These are phyloP conservation scores for Dreissena polymorpha DNA, from an alignment of 1,140 invertebrate genomes.

Conservation along the genomic window DNA sequence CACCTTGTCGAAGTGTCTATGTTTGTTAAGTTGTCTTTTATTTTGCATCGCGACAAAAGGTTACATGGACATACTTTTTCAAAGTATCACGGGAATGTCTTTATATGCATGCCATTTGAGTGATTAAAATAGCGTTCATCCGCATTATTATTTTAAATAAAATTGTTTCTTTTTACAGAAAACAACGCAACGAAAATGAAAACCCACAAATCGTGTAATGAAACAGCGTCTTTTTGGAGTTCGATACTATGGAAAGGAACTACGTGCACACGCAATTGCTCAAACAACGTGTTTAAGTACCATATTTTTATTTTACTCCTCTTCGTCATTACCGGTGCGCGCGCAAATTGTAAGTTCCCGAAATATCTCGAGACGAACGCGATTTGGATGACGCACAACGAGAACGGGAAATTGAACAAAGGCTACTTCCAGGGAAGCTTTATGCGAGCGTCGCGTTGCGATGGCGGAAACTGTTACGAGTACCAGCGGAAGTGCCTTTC, in stretches of 20 bases:
- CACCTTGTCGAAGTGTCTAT: no score
- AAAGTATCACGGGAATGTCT: no score
- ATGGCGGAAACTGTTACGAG: conserved; percentile 4
- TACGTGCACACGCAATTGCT: conserved; percentile 24
- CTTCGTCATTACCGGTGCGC: conserved; percentile 9
- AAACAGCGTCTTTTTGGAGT: background rate
- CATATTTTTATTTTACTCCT: conserved; percentile 2
- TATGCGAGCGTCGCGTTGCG: conserved; percentile 23
- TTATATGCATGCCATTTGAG: no score
- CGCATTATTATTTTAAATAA: no score
- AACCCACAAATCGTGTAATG: background rate
- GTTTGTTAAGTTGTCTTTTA: no score
- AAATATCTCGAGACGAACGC: conserved; percentile 11
- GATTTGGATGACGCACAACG: conserved; percentile 25
- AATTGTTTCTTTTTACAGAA: conserved; percentile 21
- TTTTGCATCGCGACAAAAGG: no score
- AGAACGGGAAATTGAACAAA: conserved; percentile 1
- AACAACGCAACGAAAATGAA: background rate
- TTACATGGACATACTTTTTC: no score
- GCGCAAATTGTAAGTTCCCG: conserved; percentile 35
- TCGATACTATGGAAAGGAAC: background rate
- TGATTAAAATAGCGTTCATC: no score
- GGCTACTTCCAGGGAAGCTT: conserved; percentile 33
- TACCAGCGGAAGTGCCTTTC: conserved; percentile 34
- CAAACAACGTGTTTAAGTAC: conserved; percentile 9